Evolutionary conservation across 2,113 vertebrate genomes (phyloP).

Genomic region (Colistium nudipinnis): DNA sequence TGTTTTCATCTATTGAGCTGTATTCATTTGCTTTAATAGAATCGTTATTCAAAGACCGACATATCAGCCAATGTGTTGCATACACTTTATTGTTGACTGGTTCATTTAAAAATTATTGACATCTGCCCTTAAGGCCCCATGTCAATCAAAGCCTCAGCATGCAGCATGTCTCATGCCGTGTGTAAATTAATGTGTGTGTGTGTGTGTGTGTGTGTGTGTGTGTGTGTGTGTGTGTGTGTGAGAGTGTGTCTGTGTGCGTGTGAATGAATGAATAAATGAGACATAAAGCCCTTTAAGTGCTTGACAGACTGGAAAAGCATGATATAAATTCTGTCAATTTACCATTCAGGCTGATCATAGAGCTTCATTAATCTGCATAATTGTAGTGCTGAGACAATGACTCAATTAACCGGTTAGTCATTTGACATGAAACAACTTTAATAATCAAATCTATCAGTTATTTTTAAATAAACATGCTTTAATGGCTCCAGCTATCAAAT

Average conservation of each 20-base stretch:
- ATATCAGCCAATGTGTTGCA: not conserved
- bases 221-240: no score
- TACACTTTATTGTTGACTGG: not conserved
- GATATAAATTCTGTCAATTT: not conserved
- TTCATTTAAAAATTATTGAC: conserved; percentile 21
- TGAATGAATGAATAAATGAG: not conserved
- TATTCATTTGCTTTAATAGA: not conserved
- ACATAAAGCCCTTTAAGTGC: not conserved
- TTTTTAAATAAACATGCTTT: no score
- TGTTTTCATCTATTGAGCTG: not conserved
- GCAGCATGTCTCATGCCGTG: not conserved
- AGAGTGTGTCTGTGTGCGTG: not conserved
- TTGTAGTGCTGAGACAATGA: not conserved
- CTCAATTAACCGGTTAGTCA: not conserved
- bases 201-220: no score
- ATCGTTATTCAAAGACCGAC: conserved; percentile 11
- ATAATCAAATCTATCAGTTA: not conserved
- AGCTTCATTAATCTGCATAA: not conserved
- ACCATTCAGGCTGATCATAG: not conserved
- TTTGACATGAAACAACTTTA: not conserved
- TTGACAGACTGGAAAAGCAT: not conserved
- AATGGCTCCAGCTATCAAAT: no score
- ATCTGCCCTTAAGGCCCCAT: not conserved
- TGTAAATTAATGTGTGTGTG: no score
- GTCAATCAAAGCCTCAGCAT: conserved; percentile 23